Evolutionary conservation across 2,888 invertebrate species (phyloP).

Genomic region (Pheosia tremula): DNA sequence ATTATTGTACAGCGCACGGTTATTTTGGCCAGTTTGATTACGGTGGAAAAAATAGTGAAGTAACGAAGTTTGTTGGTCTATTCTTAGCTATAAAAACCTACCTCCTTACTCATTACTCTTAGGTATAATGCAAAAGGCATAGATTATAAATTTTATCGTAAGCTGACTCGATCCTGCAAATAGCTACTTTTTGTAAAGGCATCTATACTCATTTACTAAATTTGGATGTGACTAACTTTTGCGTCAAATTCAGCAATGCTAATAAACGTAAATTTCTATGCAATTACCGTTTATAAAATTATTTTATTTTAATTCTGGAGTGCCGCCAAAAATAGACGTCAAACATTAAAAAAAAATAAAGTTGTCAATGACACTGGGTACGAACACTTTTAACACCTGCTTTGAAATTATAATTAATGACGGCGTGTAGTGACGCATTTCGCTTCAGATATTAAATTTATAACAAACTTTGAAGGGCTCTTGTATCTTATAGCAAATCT

Average conservation of each 20-base stretch:
- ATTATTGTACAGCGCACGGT: neutral
- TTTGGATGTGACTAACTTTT: conserved; percentile 3
- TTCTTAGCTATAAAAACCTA: too few relatives aligned
- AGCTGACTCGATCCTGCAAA: neutral
- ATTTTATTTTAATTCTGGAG: conserved; percentile 15
- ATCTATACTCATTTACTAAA: neutral
- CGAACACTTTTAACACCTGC: conserved; percentile 10
- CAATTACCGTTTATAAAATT: conserved; percentile 14
- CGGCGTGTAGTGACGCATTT: neutral
- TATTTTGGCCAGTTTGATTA: neutral
- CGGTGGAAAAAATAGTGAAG: too few relatives aligned
- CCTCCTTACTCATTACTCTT: too few relatives aligned
- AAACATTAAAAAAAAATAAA: conserved; percentile 16
- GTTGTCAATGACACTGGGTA: conserved; percentile 15
- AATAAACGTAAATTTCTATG: conserved; percentile 25
- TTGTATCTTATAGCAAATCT: neutral
- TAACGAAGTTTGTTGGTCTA: too few relatives aligned
- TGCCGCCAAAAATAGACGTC: conserved; percentile 16
- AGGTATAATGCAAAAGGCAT: too few relatives aligned
- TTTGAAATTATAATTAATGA: conserved; percentile 20
- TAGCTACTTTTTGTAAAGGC: neutral
- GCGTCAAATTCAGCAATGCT: conserved; percentile 1
- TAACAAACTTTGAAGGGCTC: neutral
- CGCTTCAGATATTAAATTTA: neutral
- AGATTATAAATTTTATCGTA: neutral